Conservation (phyloP, 2,113 vertebrate genomes). For the Ptychochromis oligacanthus region DNA sequence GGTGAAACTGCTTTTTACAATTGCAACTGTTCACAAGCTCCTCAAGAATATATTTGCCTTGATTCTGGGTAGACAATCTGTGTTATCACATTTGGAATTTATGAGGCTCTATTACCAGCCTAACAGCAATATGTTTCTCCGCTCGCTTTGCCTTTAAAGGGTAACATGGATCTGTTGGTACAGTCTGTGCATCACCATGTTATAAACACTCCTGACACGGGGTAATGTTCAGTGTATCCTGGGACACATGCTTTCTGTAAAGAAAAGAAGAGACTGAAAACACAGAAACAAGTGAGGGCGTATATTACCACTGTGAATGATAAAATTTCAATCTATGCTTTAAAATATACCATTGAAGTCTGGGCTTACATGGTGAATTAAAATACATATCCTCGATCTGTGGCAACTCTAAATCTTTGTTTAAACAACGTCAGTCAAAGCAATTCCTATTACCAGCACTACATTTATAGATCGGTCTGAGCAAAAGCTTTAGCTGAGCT, state of each 20-base stretch:
- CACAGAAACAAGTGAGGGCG: not conserved
- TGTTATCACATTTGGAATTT: slow-evolving; percentile 1
- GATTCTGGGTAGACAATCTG: not conserved
- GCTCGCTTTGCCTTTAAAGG: slow-evolving; percentile 72
- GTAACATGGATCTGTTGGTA: slow-evolving; percentile 47
- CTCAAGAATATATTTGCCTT: not conserved
- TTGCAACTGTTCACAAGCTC: not conserved
- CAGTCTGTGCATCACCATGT: slow-evolving; percentile 43
- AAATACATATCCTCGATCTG: slow-evolving; percentile 10
- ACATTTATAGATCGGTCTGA: slow-evolving; percentile 40
- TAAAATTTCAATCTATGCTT: not conserved
- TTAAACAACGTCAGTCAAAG: slow-evolving; percentile 45
- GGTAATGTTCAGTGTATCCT: slow-evolving; percentile 61
- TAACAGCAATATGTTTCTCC: slow-evolving; percentile 20
- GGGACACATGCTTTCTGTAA: slow-evolving; percentile 55
- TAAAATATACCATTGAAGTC: slow-evolving; percentile 4
- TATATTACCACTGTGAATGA: slow-evolving; percentile 12
- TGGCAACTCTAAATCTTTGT: slow-evolving; percentile 32
- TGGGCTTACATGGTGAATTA: slow-evolving; percentile 23
- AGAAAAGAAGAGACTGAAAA: slow-evolving; percentile 34
- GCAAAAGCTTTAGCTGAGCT: slow-evolving; percentile 32
- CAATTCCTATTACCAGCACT: slow-evolving; percentile 38
- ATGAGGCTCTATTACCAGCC: slow-evolving; percentile 16
- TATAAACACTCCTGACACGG: slow-evolving; percentile 73
- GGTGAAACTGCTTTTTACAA: not conserved